These are phyloP conservation scores for Catocala nupta DNA, from an alignment of 2,888 invertebrate genomes.

Conservation along the genomic window DNA sequence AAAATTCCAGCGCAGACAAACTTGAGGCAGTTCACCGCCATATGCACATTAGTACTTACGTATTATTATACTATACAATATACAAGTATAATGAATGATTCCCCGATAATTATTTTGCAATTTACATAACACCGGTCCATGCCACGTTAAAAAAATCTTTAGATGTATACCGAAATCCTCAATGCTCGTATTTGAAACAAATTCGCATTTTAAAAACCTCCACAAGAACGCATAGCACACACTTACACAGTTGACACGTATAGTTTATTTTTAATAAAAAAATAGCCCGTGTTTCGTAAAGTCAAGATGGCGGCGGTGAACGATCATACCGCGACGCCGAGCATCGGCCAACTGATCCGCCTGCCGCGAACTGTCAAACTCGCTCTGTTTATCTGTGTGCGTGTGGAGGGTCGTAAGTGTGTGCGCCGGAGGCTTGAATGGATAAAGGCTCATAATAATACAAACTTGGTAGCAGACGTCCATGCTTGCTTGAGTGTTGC, in stretches of 20 bases:
- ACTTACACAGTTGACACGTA: slow-evolving; percentile 76
- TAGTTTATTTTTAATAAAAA: slow-evolving; percentile 72
- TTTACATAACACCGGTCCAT: slow-evolving; percentile 75
- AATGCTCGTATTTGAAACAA: slow-evolving; percentile 36
- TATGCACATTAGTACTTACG: slow-evolving; percentile 36
- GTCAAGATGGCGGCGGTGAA: slow-evolving; percentile 73
- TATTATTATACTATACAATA: slow-evolving; percentile 34
- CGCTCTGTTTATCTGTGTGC: slow-evolving; percentile 69
- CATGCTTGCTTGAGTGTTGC: slow-evolving; percentile 46
- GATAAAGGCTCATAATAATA: slow-evolving; percentile 55
- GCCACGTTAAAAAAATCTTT: slow-evolving; percentile 64
- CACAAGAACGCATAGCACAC: slow-evolving; percentile 61
- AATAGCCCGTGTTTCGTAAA: slow-evolving; percentile 72
- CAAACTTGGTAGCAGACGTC: slow-evolving; percentile 51
- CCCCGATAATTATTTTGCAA: slow-evolving; percentile 77
- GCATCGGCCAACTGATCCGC: slow-evolving; percentile 82
- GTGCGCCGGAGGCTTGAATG: slow-evolving; percentile 76
- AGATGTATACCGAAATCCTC: slow-evolving; percentile 70
- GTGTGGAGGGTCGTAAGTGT: slow-evolving; percentile 43
- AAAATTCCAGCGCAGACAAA: slow-evolving; percentile 61
- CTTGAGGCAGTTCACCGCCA: slow-evolving; percentile 41
- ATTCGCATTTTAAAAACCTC: slow-evolving; percentile 47
- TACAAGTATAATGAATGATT: slow-evolving; percentile 52
- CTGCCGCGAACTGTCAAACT: slow-evolving; percentile 81
- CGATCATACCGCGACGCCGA: slow-evolving; percentile 81